Conservation (phyloP, 2,113 vertebrate genomes). For the Heterocephalus glaber region DNA sequence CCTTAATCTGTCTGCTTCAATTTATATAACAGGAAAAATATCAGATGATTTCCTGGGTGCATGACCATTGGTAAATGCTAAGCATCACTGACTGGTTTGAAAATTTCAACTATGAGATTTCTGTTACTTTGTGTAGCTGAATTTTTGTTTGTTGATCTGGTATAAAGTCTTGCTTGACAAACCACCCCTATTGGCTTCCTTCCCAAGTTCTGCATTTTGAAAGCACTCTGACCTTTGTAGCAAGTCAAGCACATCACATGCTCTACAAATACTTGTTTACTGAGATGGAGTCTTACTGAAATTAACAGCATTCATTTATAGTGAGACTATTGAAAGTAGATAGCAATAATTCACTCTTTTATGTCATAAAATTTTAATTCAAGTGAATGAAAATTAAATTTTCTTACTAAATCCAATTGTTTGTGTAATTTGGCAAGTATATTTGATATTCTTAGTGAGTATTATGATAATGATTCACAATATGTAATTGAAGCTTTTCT, state of each 20-base stretch:
- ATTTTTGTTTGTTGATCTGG: slow-evolving; percentile 50
- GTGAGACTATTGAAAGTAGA: not conserved
- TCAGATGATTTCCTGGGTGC: not conserved
- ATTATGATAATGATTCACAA: not conserved
- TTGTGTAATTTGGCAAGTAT: not conserved
- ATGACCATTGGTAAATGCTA: slow-evolving; percentile 14
- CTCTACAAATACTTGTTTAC: not conserved
- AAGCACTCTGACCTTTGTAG: not conserved
- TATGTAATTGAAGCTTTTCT: not conserved
- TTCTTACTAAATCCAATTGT: not conserved
- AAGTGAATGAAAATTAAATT: not conserved
- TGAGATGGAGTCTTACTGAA: not conserved
- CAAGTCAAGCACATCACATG: not conserved
- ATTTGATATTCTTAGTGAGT: not conserved
- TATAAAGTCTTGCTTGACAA: slow-evolving; percentile 42
- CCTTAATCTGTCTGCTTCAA: slow-evolving; percentile 19
- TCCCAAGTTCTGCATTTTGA: not conserved
- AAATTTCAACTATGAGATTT: slow-evolving; percentile 42
- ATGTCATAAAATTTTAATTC: not conserved
- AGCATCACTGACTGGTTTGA: slow-evolving; percentile 12
- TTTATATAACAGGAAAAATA: not conserved
- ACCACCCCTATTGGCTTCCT: not conserved
- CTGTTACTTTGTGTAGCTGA: not conserved
- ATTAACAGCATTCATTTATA: not conserved
- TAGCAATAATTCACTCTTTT: not conserved